These are phyloP conservation scores for Yponomeuta cagnagella DNA, from an alignment of 2,888 invertebrate genomes.

Conservation along the genomic window DNA sequence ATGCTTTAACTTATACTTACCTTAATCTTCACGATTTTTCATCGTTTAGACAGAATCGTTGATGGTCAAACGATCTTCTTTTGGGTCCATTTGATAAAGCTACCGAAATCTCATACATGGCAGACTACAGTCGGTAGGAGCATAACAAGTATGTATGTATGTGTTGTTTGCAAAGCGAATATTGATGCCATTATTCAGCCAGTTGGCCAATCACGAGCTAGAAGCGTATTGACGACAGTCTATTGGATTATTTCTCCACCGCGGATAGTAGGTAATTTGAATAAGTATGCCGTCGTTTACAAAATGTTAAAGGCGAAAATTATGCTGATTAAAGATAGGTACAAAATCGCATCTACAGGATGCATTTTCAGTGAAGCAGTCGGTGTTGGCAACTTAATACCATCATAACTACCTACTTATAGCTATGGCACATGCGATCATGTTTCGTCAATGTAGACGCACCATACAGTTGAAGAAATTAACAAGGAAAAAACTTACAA, in stretches of 20 bases:
- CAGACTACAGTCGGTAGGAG: no score
- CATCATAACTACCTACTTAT: not conserved
- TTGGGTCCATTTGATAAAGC: no score
- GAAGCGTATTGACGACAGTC: no score
- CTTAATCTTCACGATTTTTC: no score
- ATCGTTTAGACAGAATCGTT: no score
- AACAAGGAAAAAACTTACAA: not conserved
- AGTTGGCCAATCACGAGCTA: no score
- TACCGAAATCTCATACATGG: no score
- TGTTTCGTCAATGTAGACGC: not conserved
- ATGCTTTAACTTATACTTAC: not conserved
- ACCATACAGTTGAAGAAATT: not conserved
- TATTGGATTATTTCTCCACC: no score
- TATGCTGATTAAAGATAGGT: not conserved
- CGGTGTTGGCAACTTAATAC: constrained; percentile 4
- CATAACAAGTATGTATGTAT: no score
- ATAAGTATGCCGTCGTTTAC: not conserved
- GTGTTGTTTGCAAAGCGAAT: not conserved
- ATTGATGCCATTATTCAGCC: not conserved
- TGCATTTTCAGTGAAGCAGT: constrained; percentile 13
- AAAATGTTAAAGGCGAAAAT: not conserved
- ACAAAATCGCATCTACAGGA: constrained; percentile 3
- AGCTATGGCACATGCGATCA: not conserved
- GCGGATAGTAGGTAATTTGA: not conserved
- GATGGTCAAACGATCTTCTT: no score